These are phyloP conservation scores for Myotis pilosus DNA, from an alignment of 2,797 vertebrate species.

Conservation along the genomic window DNA sequence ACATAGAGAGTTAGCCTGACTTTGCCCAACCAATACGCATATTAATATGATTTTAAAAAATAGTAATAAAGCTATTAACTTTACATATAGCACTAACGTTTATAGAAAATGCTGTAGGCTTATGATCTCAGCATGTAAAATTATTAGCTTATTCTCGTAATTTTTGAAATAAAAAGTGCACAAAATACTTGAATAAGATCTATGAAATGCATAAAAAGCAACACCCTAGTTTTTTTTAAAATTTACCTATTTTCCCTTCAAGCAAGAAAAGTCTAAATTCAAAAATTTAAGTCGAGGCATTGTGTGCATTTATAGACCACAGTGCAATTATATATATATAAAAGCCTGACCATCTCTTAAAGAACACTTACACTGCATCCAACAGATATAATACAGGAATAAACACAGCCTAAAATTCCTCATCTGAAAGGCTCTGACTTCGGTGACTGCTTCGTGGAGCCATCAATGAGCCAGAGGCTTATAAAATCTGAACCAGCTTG, in stretches of 20 bases:
- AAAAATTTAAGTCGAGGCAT: not conserved
- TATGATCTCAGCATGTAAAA: conserved; percentile 38
- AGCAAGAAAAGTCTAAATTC: not conserved
- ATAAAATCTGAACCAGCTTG: conserved; percentile 7
- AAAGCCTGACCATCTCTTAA: not conserved
- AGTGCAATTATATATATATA: not conserved
- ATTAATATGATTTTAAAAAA: conserved; percentile 52
- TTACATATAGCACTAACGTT: conserved; percentile 38
- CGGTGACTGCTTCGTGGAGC: not conserved
- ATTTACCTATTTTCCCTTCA: not conserved
- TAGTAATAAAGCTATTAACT: conserved; percentile 46
- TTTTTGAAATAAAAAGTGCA: conserved; percentile 31
- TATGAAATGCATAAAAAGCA: conserved; percentile 32
- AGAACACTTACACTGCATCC: not conserved
- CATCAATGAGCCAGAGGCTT: not conserved
- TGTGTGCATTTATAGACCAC: not conserved
- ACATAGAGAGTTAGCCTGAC: conserved; percentile 16
- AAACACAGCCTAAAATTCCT: not conserved
- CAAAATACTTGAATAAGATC: conserved; percentile 12
- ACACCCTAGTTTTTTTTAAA: fast-evolving
- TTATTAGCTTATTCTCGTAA: not conserved
- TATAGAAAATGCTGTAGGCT: not conserved
- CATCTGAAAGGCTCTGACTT: conserved; percentile 16
- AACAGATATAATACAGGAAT: not conserved
- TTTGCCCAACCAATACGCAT: not conserved